These are phyloP conservation scores for Eudemis profundana DNA, from an alignment of 2,888 invertebrate genomes.

Conservation along the genomic window DNA sequence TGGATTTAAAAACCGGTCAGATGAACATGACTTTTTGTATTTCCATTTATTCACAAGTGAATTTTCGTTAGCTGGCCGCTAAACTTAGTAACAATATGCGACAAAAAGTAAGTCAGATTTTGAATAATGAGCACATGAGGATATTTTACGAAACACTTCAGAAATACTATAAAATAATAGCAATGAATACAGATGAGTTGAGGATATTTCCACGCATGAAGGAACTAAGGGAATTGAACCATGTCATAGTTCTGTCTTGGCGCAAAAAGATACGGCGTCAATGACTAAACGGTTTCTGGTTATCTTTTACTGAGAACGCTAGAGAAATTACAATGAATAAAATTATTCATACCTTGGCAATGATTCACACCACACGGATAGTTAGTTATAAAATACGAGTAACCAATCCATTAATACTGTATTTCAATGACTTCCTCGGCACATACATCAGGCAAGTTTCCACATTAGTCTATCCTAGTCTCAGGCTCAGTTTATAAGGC, in stretches of 20 bases:
- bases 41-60: constrained; percentile 19
- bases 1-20: constrained; percentile 30
- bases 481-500: constrained; percentile 49
- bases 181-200: no score
- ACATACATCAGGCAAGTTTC: constrained; percentile 14
- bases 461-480: constrained; percentile 16
- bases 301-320: constrained; percentile 24
- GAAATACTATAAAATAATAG: background rate
- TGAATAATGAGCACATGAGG: background rate
- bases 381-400: constrained; percentile 2
- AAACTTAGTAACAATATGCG: constrained; percentile 9
- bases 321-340: constrained; percentile 43
- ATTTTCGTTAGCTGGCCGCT: constrained; percentile 3
- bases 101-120: constrained; percentile 12
- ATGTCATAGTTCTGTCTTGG: background rate
- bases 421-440: constrained; percentile 66
- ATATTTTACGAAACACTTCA: background rate
- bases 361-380: constrained; percentile 27
- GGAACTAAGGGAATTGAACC: no score
- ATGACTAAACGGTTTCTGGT: constrained; percentile 27
- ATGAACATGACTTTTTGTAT: constrained; percentile 16
- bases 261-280: background rate
- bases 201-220: no score
- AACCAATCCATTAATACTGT: constrained; percentile 49
- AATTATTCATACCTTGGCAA: constrained; percentile 37